Evolutionary conservation across 2,797 vertebrate species (phyloP), one percentile per base, ranked within the genome.

Genomic region (Carcharodon carcharias): DNA sequence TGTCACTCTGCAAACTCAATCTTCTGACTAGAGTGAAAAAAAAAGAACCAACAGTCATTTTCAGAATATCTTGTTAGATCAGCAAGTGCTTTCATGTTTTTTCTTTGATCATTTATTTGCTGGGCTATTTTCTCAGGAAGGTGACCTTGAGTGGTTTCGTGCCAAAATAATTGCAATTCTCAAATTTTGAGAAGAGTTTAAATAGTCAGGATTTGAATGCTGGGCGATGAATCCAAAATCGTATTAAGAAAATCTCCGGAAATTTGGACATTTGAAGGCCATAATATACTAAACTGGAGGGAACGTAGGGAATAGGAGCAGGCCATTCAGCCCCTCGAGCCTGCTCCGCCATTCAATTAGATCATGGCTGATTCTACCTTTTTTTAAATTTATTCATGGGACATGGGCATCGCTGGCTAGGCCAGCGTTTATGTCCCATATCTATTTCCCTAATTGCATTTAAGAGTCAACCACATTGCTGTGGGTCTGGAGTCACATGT

Each of bases 51-150:
- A 45, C 35, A 93, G 23, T 65, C 14, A 40, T 23, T 67, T 26
- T 67, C 26, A 1, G 40, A 67, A 63, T 9, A 40, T 67, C 63
- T 21, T 63, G 16, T 40, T 40, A 63, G 61, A 63, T 92, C 21
- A n/a, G 61, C 89, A 93, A 28, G n/a, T 1, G 18, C 63, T 67
- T 35, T 93, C n/a, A 67, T 67, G 61, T 67, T 9, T 58, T 63
- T 65, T 67, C 91, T 93, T 93, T 93, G 91, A 93, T 93, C 63
- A 26, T 45, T 93, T 65, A 65, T 85, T 45, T 45, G 40, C 45
- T 23, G 23, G 18, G 82, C 18, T 45, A 65, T 40, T 67, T 67
- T 93, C 63, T 40, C 91, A 93, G 61, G 91, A 28, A 45, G 21
- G n/a, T 93, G 61, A 93, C 61, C 91, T 93, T 67, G n/a, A 93